Base-by-base conservation (phyloP, 35 echinoderm and acorn worm genomes). In the Ptychodera flava region DNA sequence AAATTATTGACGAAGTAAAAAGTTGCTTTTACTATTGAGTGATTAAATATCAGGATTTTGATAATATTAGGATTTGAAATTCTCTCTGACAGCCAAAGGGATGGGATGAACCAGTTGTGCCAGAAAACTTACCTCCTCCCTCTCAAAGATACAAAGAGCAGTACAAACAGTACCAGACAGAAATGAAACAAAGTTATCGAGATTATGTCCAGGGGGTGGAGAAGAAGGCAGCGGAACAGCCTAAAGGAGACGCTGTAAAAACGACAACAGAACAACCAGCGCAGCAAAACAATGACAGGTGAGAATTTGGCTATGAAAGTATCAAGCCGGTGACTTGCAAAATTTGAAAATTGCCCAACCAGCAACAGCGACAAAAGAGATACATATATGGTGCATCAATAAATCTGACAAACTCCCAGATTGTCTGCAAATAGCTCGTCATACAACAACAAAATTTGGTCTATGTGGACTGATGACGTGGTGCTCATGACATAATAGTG, bases 101-200 rank as follows among this genome's bases (percentile, higher is more conserved):
- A 29, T 90, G 78, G 88, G 53, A 85, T 78, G 88, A 93, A 16
- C 85, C 88, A 31, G 92, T 79, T 80, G 88, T 90, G 35, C 88
- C 88, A 86, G 85, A 87, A 22, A 93, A 93, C 80, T 29, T 90
- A 77, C 88, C 92, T 31, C 92, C 92, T 87, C 92, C 92, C 89
- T 90, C 92, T 93, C 87, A 89, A 2, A 86, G 87, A 30, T 88
- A 93, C 29, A 93, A 93, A 76, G 83, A 93, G 87, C 91, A 89
- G 87, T 93, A 79, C 78, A 89, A 93, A 64, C 83, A 93, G 78
- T 36, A 86, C 78, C 85, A 89, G 78, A 35, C 80, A 64, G 91
- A 93, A 36, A 86, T 86, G 83, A 86, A 93, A 80, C 83, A 93
- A 37, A 76, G 86, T 64, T 85, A 82, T 30, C 83, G 89, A 38